phyloP scores from a whole-genome alignment of 2,888 invertebrate genomes.

The Cephalotes varians region DNA sequence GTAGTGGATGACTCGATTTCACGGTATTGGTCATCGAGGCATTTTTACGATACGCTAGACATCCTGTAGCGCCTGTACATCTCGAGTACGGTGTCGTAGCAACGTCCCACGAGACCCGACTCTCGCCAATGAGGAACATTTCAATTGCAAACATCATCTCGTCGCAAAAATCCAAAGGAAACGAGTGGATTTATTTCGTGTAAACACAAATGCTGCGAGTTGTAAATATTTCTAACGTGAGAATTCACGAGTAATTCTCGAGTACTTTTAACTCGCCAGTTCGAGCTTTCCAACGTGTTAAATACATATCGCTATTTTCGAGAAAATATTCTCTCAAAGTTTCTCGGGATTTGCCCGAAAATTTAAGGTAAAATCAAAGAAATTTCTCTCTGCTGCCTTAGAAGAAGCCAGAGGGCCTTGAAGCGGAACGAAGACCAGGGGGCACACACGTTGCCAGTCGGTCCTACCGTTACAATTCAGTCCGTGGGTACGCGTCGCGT shows the following conservation, averaged over 20 bases:
- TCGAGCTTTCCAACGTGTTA: background rate
- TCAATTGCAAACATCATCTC: no score
- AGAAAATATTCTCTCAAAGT: background rate
- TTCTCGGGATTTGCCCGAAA: background rate
- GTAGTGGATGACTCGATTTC: no score
- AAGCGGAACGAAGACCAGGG: background rate
- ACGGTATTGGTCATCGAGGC: no score
- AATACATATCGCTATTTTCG: background rate
- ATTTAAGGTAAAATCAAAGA: background rate
- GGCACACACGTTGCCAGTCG: background rate
- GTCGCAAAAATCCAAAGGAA: no score
- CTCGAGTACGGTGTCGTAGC: no score
- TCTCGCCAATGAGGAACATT: no score
- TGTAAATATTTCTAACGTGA: background rate
- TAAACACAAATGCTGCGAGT: background rate
- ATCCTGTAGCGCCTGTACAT: no score
- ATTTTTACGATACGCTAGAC: no score
- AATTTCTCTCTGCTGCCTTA: background rate
- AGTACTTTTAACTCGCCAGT: background rate
- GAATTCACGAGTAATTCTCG: background rate
- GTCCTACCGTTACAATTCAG: slow-evolving; percentile 58
- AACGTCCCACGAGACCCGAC: no score
- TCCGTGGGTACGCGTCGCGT: slow-evolving; percentile 53
- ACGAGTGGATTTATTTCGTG: no score
- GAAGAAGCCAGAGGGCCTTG: background rate